Conservation (phyloP, 1,140 invertebrate genomes). For the Pseudomyrmex pallidus region DNA sequence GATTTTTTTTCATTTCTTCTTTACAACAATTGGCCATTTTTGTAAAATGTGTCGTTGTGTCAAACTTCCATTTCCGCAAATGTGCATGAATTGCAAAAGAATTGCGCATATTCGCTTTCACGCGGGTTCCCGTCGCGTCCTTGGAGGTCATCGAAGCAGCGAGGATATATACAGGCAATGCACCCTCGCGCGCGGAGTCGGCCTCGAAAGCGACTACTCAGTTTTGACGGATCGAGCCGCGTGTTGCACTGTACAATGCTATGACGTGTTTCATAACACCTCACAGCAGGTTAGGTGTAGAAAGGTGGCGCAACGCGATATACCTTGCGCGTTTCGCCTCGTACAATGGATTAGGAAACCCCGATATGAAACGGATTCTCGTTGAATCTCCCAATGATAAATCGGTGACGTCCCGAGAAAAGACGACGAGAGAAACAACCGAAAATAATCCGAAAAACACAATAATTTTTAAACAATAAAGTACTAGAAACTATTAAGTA, state of each 20-base stretch:
- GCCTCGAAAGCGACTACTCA: constrained; percentile 43
- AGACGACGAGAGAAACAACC: not conserved
- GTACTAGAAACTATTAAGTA: no score
- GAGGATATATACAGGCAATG: constrained; percentile 62
- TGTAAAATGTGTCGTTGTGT: not conserved
- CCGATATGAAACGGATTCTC: constrained; percentile 46
- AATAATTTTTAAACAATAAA: no score
- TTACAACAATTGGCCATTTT: no score
- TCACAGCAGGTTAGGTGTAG: constrained; percentile 38
- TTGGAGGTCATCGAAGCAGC: constrained; percentile 67
- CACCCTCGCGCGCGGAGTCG: constrained; percentile 61
- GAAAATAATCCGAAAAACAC: not conserved
- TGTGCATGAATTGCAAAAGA: not conserved
- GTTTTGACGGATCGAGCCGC: constrained; percentile 39
- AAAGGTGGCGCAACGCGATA: constrained; percentile 61
- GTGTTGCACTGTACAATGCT: constrained; percentile 14
- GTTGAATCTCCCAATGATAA: constrained; percentile 36
- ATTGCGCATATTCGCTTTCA: constrained; percentile 26
- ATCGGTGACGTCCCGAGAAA: not conserved
- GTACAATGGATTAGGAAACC: constrained; percentile 67
- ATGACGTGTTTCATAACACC: constrained; percentile 45
- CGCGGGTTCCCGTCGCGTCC: constrained; percentile 44
- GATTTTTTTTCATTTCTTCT: not conserved
- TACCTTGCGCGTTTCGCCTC: constrained; percentile 11
- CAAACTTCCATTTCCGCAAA: constrained; percentile 19